Percentiles rank a stretch among this genome's conserved stretches.
Conservation (phyloP, 2,113 vertebrate genomes). For the Pomatostomus ruficeps region DNA sequence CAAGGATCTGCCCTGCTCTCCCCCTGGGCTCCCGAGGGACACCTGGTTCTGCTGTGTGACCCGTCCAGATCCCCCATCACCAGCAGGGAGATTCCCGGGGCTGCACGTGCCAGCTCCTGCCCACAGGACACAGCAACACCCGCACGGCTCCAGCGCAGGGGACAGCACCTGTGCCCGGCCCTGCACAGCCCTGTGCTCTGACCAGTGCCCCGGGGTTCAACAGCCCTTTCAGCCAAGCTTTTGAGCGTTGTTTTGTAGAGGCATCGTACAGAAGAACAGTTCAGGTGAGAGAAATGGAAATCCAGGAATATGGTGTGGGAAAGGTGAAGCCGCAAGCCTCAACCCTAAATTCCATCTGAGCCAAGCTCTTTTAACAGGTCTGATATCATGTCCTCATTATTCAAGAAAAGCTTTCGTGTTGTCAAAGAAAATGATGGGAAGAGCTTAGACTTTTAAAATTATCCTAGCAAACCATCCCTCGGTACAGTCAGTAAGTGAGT, state of each 20-base stretch:
- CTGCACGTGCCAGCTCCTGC: accelerated
- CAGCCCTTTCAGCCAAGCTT: not conserved
- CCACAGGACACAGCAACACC: not conserved
- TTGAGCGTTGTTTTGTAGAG: not conserved
- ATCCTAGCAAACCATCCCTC: not conserved
- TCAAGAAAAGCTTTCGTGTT: not conserved
- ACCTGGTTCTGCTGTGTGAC: not conserved
- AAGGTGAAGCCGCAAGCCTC: not conserved
- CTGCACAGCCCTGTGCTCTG: not conserved
- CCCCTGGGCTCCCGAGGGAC: not conserved
- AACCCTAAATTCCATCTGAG: not conserved
- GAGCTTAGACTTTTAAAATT: not conserved
- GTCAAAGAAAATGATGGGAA: not conserved
- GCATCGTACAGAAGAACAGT: not conserved
- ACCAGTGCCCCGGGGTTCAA: not conserved
- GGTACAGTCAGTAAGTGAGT: not conserved
- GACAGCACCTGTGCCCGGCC: not conserved
- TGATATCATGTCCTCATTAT: not conserved
- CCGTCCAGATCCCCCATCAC: accelerated
- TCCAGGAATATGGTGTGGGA: not conserved
- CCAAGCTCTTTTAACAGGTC: not conserved
- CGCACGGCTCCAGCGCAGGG: accelerated
- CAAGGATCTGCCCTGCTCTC: not conserved
- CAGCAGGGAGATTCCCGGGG: not conserved
- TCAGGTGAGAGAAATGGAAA: not conserved